phyloP scores from a whole-genome alignment of 2,797 vertebrate genomes.

The Hozukius guyotensis region DNA sequence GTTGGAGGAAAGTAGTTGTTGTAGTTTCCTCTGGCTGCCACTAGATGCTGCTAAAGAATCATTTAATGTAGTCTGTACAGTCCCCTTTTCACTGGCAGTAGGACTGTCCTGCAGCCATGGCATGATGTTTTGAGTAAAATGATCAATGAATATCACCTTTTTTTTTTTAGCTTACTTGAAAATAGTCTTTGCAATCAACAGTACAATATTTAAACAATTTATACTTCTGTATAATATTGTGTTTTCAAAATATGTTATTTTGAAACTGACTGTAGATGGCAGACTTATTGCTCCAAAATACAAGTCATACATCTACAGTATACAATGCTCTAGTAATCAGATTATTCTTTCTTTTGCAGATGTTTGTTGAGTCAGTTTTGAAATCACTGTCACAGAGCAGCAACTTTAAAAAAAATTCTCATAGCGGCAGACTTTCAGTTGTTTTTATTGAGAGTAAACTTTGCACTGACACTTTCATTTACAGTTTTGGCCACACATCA shows the following conservation, averaged over 20 bases:
- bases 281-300: no score
- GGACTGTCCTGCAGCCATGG: not conserved
- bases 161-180: not conserved
- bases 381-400: not conserved
- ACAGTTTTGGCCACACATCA: conserved; percentile 77
- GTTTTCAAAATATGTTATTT: not conserved
- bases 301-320: not conserved
- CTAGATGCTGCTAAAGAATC: not conserved
- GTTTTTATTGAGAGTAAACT: conserved; percentile 82
- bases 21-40: not conserved
- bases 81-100: not conserved
- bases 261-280: not conserved
- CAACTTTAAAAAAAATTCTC: not conserved
- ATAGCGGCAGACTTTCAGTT: conserved; percentile 53
- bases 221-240: not conserved
- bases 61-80: not conserved
- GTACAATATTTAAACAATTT: not conserved
- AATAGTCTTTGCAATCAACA: not conserved
- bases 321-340: not conserved
- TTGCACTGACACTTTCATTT: conserved; percentile 78
- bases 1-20: not conserved
- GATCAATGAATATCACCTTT: not conserved
- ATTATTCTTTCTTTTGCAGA: not conserved
- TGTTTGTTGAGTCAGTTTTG: not conserved
- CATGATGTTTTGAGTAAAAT: not conserved